A percentile compares a stretch with the other conserved stretches of the same genome.
These are phyloP conservation scores for Heterodera schachtii DNA, from an alignment of 1,140 invertebrate genomes.

Conservation along the genomic window DNA sequence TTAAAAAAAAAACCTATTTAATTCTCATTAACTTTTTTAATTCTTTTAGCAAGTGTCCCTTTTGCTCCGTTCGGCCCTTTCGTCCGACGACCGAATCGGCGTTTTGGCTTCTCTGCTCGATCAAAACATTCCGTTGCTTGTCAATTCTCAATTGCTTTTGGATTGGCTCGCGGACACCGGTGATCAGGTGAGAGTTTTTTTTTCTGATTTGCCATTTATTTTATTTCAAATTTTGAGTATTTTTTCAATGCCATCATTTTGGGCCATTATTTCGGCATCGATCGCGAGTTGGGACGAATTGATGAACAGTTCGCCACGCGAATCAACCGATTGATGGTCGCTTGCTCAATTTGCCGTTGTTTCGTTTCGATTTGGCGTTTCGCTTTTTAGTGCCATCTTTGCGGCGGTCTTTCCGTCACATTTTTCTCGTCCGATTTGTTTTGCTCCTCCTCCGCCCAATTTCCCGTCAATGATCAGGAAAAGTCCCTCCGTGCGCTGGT, in stretches of 20 bases:
- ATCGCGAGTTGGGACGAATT: constrained; percentile 17
- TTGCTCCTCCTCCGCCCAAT: background rate
- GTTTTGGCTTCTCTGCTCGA: constrained; percentile 45
- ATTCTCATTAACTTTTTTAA: too few relatives aligned
- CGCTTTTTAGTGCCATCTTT: constrained; percentile 29
- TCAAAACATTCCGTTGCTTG: constrained; percentile 42
- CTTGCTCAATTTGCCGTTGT: background rate
- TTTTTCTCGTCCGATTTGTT: constrained; percentile 29
- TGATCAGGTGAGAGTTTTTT: constrained; percentile 23
- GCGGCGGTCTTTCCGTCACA: constrained; percentile 22
- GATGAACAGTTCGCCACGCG: constrained; percentile 26
- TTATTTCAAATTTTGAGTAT: constrained; percentile 31
- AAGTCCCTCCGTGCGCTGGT: constrained; percentile 11
- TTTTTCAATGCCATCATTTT: constrained; percentile 60
- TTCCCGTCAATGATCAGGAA: constrained; percentile 9
- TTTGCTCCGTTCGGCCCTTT: constrained; percentile 33
- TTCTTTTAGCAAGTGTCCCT: constrained; percentile 33
- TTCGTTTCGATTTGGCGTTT: background rate
- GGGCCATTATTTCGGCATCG: constrained; percentile 46
- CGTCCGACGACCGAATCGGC: constrained; percentile 31
- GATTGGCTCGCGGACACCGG: constrained; percentile 34
- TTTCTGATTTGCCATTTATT: background rate
- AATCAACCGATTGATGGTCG: constrained; percentile 31
- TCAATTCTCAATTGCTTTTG: constrained; percentile 36
- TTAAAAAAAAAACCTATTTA: too few relatives aligned